Evolutionary conservation across 1,140 invertebrate genomes (phyloP).

Genomic region (Subanguina moxae): DNA sequence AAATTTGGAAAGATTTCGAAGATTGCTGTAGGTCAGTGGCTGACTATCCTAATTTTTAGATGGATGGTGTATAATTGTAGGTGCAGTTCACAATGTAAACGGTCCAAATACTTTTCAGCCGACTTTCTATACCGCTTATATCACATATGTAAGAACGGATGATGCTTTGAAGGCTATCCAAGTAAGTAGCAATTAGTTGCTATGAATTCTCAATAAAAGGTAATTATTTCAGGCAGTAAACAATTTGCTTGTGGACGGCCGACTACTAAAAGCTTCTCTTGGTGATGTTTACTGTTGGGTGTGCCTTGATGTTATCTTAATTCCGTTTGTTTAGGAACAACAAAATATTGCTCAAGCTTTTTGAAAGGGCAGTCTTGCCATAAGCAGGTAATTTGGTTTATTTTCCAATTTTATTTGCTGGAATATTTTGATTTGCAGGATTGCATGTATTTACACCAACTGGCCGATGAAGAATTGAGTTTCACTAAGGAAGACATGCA

Average conservation of each 20-base stretch:
- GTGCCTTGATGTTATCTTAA: not conserved
- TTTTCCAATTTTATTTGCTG: no score
- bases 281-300: slow-evolving; percentile 63
- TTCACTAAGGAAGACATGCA: slow-evolving; percentile 99
- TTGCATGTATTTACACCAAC: slow-evolving; percentile 99
- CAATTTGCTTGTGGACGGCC: slow-evolving; percentile 87
- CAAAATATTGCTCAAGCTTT: slow-evolving; percentile 99
- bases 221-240: slow-evolving; percentile 74
- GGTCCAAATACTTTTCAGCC: slow-evolving; percentile 27
- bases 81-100: not conserved
- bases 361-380: slow-evolving; percentile 94
- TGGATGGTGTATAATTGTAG: not conserved
- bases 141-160: slow-evolving; percentile 87
- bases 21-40: slow-evolving; percentile 74
- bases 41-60: slow-evolving; percentile 74
- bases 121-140: slow-evolving; percentile 71
- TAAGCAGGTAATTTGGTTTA: slow-evolving; percentile 67
- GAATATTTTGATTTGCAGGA: slow-evolving; percentile 66
- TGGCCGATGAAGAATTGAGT: slow-evolving; percentile 89
- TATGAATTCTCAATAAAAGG: no score
- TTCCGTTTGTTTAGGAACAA: slow-evolving; percentile 66
- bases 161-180: slow-evolving; percentile 88
- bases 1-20: slow-evolving; percentile 99
- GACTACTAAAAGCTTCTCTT: slow-evolving; percentile 90
- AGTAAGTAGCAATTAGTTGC: slow-evolving; percentile 16